Evolutionary conservation across 2,888 invertebrate genomes (phyloP).

Genomic region (Seira ritae): DNA sequence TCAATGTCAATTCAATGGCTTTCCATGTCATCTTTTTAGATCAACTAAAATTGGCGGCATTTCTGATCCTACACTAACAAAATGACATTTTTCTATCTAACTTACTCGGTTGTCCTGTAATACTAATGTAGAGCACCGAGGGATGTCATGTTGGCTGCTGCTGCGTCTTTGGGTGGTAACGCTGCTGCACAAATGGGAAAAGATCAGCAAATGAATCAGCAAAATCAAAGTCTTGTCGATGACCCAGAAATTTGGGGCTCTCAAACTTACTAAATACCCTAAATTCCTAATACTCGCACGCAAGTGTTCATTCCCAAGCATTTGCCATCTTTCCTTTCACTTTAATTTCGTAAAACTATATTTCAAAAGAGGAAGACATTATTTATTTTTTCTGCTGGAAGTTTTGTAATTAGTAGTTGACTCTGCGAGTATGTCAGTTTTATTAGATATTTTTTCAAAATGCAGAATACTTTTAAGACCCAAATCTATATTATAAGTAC

Average conservation of each 20-base stretch:
- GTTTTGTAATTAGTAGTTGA: not conserved
- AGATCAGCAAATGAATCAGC: constrained; percentile 68
- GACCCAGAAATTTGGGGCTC: constrained; percentile 73
- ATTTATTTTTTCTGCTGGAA: constrained; percentile 22
- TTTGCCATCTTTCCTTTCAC: constrained; percentile 24
- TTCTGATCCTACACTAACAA: too few relatives aligned
- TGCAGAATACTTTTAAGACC: too few relatives aligned
- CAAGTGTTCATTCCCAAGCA: constrained; percentile 53
- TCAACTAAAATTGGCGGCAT: too few relatives aligned
- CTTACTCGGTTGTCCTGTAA: constrained; percentile 25
- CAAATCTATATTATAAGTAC: too few relatives aligned
- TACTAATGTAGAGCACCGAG: constrained; percentile 70
- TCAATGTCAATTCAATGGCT: too few relatives aligned
- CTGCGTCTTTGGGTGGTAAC: constrained; percentile 64
- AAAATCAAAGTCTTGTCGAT: constrained; percentile 73
- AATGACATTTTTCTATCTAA: not conserved
- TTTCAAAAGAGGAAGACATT: not conserved
- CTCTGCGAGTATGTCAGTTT: too few relatives aligned
- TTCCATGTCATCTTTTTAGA: too few relatives aligned
- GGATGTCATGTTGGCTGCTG: constrained; percentile 73
- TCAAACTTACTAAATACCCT: constrained; percentile 68
- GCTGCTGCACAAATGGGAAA: constrained; percentile 64
- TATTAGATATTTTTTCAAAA: too few relatives aligned
- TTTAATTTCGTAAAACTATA: constrained; percentile 25
- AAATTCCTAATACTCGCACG: constrained; percentile 36